These are phyloP conservation scores for Orcinus orca DNA, from an alignment of 2,113 vertebrate species.

Conservation along the genomic window DNA sequence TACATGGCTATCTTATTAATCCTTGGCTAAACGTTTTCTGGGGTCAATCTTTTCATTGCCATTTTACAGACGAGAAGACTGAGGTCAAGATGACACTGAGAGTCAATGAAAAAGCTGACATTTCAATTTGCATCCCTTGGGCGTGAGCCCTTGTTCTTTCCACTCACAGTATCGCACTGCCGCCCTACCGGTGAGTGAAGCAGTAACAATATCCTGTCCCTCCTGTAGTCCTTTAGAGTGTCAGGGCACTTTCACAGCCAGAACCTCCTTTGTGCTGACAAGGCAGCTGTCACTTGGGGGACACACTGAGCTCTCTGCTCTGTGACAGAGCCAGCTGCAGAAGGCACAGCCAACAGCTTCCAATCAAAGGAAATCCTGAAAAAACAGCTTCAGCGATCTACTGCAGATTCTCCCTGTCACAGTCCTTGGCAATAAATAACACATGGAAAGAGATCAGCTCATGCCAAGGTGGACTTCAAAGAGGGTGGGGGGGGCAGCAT, in stretches of 20 bases:
- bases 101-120: background rate
- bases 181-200: background rate
- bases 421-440: constrained; percentile 51
- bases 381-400: constrained; percentile 52
- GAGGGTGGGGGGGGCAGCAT: background rate
- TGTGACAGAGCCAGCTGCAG: constrained; percentile 31
- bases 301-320: background rate
- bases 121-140: background rate
- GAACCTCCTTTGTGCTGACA: background rate
- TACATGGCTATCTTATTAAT: background rate
- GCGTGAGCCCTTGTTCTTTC: background rate
- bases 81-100: background rate
- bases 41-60: background rate
- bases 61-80: background rate
- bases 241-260: constrained; percentile 36
- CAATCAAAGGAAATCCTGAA: constrained; percentile 72
- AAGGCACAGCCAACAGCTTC: constrained; percentile 56
- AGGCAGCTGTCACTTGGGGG: constrained; percentile 20
- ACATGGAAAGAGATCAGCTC: constrained; percentile 48
- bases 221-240: background rate
- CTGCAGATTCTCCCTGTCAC: constrained; percentile 38
- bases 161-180: background rate
- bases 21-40: background rate
- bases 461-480: constrained; percentile 70
- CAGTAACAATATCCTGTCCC: background rate